These are phyloP conservation scores for Sebastes jordani DNA, from an alignment of 2,797 vertebrate species.

Conservation along the genomic window DNA sequence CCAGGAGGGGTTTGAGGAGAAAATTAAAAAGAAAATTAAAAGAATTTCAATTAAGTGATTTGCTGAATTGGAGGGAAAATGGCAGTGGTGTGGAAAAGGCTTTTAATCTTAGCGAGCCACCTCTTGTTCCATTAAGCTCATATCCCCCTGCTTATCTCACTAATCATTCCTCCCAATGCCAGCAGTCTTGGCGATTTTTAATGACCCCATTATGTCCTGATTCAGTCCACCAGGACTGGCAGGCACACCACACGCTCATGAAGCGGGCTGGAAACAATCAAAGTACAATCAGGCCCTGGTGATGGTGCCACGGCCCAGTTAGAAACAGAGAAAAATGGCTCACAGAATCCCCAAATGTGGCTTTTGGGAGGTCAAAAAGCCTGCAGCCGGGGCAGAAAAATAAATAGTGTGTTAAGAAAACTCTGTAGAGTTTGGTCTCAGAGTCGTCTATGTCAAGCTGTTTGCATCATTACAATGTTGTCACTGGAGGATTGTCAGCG, in stretches of 20 bases:
- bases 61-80: constrained; percentile 72
- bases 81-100: constrained; percentile 80
- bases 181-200: constrained; percentile 74
- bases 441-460: constrained; percentile 39
- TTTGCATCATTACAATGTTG: constrained; percentile 32
- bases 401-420: constrained; percentile 17
- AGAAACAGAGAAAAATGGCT: constrained; percentile 41
- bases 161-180: constrained; percentile 80
- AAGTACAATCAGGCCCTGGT: constrained; percentile 46
- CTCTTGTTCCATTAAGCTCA: constrained; percentile 79
- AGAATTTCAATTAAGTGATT: constrained; percentile 82
- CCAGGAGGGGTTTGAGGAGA: constrained; percentile 67
- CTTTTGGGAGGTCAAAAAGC: constrained; percentile 39
- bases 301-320: constrained; percentile 41
- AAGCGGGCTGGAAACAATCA: constrained; percentile 76
- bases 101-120: constrained; percentile 81
- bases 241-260: constrained; percentile 44
- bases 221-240: constrained; percentile 73
- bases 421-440: constrained; percentile 12
- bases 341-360: constrained; percentile 19
- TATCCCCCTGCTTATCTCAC: constrained; percentile 79
- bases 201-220: constrained; percentile 74
- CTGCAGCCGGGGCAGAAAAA: constrained; percentile 27
- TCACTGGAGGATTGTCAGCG: constrained; percentile 21
- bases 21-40: constrained; percentile 81